Conservation (phyloP, 2,888 invertebrate genomes). For the Netelia inedita region DNA sequence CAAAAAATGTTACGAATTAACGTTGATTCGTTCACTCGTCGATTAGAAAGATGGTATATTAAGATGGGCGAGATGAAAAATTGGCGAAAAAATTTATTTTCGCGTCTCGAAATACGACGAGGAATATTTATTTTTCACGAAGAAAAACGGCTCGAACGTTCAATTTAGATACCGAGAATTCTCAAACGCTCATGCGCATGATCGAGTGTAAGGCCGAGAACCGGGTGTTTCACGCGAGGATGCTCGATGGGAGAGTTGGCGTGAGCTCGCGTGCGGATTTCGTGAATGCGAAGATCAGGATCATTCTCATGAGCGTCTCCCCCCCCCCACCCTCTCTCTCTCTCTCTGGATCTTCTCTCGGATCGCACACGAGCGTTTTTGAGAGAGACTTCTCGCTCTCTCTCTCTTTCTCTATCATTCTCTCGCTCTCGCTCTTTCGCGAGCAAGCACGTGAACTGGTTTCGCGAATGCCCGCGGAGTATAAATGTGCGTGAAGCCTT, state of each 20-base stretch:
- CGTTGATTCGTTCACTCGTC: neutral
- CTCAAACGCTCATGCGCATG: conserved; percentile 16
- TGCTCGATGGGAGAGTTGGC: conserved; percentile 15
- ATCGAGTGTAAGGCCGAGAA: neutral
- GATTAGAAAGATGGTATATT: neutral
- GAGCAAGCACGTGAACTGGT: conserved; percentile 80
- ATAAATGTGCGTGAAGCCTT: conserved; percentile 69
- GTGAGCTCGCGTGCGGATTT: conserved; percentile 58
- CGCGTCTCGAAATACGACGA: neutral
- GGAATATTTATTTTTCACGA: neutral
- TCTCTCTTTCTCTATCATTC: conserved; percentile 5
- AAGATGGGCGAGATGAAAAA: neutral
- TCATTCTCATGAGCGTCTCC: conserved; percentile 67
- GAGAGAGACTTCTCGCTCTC: neutral
- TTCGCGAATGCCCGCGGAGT: conserved; percentile 70
- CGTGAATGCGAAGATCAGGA: conserved; percentile 78
- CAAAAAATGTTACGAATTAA: neutral
- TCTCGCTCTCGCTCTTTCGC: neutral
- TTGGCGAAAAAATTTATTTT: neutral
- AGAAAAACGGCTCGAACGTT: conserved; percentile 3
- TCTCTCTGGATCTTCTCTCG: neutral
- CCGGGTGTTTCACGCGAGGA: neutral
- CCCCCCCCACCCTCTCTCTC: neutral
- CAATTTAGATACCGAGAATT: conserved; percentile 47
- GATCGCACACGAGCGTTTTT: conserved; percentile 10